These are phyloP conservation scores for Stomatorhinus ivindoensis DNA, from an alignment of 2,113 vertebrate species.

Conservation along the genomic window DNA sequence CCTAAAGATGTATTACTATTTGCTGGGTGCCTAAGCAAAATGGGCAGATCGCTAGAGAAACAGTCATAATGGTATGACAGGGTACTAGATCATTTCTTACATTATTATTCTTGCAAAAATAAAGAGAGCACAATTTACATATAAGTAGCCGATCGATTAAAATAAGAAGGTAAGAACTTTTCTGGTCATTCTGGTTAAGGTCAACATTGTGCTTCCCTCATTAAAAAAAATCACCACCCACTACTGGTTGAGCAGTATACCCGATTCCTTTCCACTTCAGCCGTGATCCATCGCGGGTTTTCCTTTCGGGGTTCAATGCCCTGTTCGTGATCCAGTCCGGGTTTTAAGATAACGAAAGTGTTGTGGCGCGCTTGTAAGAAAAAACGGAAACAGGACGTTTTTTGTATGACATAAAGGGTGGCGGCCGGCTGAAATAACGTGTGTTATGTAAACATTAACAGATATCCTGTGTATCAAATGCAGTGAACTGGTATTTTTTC, in stretches of 20 bases:
- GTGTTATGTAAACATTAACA: conserved; percentile 12
- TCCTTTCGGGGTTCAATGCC: not conserved
- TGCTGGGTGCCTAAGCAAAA: not conserved
- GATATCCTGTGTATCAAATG: not conserved
- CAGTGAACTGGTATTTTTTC: not conserved
- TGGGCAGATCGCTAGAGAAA: not conserved
- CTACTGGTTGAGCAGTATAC: not conserved
- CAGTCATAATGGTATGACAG: not conserved
- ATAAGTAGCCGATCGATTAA: not conserved
- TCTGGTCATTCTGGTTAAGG: not conserved
- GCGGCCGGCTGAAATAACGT: not conserved
- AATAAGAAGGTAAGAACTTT: not conserved
- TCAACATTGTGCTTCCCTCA: not conserved
- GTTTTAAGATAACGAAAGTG: conserved; percentile 13
- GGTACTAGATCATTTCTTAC: not conserved
- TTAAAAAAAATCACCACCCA: too few relatives aligned
- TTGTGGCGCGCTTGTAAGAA: conserved; percentile 32
- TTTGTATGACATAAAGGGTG: not conserved
- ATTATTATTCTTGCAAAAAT: not conserved
- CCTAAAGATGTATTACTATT: not conserved
- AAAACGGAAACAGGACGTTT: conserved; percentile 32
- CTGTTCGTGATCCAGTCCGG: conserved; percentile 16
- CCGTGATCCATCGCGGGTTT: not conserved
- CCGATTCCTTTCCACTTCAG: not conserved
- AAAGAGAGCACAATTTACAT: not conserved